These are phyloP conservation scores for Myrmecobius fasciatus DNA, from an alignment of 2,113 vertebrate species.

Conservation along the genomic window DNA sequence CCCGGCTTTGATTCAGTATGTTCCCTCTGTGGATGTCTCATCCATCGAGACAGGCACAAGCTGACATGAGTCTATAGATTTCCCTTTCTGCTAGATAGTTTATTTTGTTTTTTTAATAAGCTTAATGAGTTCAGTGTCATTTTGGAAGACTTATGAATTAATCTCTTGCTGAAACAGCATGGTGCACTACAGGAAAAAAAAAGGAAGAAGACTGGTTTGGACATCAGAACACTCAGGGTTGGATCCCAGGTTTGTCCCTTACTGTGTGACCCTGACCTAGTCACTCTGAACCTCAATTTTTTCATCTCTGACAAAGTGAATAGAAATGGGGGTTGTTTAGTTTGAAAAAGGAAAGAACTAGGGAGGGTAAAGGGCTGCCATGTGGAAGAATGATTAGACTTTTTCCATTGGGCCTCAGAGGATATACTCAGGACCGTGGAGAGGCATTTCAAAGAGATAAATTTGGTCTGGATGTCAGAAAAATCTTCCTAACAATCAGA, in stretches of 20 bases:
- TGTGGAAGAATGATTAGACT: not conserved
- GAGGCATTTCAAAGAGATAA: not conserved
- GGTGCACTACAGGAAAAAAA: not conserved
- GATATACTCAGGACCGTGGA: not conserved
- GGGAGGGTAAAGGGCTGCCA: not conserved
- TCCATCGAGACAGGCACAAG: slow-evolving; percentile 15
- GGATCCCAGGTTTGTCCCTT: not conserved
- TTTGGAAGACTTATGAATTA: slow-evolving; percentile 29
- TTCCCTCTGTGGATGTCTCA: slow-evolving; percentile 37
- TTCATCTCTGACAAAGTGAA: not conserved
- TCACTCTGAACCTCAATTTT: not conserved
- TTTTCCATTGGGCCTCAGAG: not conserved
- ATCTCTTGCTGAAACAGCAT: slow-evolving; percentile 47
- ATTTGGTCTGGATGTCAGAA: not conserved
- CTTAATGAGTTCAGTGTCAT: slow-evolving; percentile 12
- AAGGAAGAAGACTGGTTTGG: not conserved
- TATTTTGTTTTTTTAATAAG: slow-evolving; percentile 27
- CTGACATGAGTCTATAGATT: not conserved
- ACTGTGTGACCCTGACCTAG: not conserved
- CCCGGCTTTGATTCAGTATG: slow-evolving; percentile 60
- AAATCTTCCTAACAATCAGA: not conserved
- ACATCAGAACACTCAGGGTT: not conserved
- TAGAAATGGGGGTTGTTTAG: not conserved
- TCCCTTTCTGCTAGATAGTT: not conserved
- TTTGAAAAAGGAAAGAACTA: not conserved